Evolutionary conservation across 1,140 invertebrate genomes (phyloP).

Genomic region (Euura saliciscinereae): DNA sequence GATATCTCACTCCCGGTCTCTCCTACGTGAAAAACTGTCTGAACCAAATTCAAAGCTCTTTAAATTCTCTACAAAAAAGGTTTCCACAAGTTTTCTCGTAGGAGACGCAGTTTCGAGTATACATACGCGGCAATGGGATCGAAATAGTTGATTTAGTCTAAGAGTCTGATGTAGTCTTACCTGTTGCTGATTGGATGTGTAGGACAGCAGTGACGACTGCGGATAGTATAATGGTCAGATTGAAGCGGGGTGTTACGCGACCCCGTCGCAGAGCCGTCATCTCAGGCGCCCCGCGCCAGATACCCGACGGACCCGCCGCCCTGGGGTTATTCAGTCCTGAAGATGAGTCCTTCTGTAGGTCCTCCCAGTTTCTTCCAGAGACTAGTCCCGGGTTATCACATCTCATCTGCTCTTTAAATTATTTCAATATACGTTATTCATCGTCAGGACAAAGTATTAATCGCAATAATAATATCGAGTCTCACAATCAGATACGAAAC

Average conservation of each 20-base stretch:
- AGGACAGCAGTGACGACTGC: constrained; percentile 40
- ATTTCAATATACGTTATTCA: not conserved
- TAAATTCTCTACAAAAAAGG: no score
- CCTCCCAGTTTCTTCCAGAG: no score
- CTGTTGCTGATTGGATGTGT: constrained; percentile 40
- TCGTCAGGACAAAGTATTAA: no score
- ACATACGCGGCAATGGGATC: no score
- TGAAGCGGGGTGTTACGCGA: constrained; percentile 43
- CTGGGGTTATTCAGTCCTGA: not conserved
- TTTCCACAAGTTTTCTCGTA: no score
- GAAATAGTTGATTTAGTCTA: no score
- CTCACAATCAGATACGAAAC: no score
- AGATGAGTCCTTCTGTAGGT: not conserved
- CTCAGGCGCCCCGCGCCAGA: constrained; percentile 48
- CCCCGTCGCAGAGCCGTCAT: constrained; percentile 52
- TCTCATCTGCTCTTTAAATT: constrained; percentile 40
- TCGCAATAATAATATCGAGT: no score
- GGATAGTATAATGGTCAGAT: constrained; percentile 37
- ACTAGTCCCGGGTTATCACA: constrained; percentile 37
- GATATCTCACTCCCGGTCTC: no score
- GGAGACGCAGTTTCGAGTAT: no score
- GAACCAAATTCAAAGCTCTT: no score
- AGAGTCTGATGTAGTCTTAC: constrained; percentile 20
- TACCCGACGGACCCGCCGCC: constrained; percentile 28
- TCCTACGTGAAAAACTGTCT: no score